phyloP scores from a whole-genome alignment of 30 jellyfish, hydroid and myxozoan species.

The Aurelia aurita complex sp. Pacific region DNA sequence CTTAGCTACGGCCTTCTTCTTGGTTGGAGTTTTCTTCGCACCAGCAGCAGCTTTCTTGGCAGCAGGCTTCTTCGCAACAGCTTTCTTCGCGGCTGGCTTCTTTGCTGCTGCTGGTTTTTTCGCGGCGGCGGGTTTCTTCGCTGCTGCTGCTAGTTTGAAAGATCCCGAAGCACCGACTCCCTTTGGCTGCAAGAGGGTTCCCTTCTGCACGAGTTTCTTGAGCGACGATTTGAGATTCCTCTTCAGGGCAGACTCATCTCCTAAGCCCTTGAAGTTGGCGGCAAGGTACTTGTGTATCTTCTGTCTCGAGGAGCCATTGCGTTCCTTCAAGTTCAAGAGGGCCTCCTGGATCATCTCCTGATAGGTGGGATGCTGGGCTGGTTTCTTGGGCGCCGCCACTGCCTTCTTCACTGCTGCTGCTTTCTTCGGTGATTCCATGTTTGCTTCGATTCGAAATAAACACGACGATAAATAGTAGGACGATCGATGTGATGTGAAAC shows the following conservation, averaged over 20 bases:
- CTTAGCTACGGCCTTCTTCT: too few relatives aligned
- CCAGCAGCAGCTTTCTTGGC: conserved; percentile 4
- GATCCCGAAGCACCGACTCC: conserved; percentile 71
- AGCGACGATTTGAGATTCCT: conserved; percentile 31
- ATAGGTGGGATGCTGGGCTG: conserved; percentile 58
- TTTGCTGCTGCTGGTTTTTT: conserved; percentile 18
- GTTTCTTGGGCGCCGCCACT: conserved; percentile 17
- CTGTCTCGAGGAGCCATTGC: conserved; percentile 62
- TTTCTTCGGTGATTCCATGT: too few relatives aligned
- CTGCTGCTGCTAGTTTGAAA: conserved; percentile 17
- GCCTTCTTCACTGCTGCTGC: background rate
- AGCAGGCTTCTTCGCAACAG: conserved; percentile 38
- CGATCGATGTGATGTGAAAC: too few relatives aligned
- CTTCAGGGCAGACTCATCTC: conserved; percentile 18
- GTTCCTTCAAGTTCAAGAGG: conserved; percentile 23
- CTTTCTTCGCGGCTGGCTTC: conserved; percentile 26
- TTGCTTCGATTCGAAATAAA: too few relatives aligned
- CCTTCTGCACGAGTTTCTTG: conserved; percentile 22
- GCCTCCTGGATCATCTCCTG: conserved; percentile 56
- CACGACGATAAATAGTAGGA: too few relatives aligned
- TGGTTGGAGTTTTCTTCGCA: too few relatives aligned
- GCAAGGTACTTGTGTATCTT: conserved; percentile 42
- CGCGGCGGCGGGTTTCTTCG: background rate
- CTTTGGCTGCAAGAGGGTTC: conserved; percentile 28
- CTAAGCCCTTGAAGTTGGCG: conserved; percentile 67